phyloP scores from a whole-genome alignment of 2,888 invertebrate species.

The Cyclophora punctaria region DNA sequence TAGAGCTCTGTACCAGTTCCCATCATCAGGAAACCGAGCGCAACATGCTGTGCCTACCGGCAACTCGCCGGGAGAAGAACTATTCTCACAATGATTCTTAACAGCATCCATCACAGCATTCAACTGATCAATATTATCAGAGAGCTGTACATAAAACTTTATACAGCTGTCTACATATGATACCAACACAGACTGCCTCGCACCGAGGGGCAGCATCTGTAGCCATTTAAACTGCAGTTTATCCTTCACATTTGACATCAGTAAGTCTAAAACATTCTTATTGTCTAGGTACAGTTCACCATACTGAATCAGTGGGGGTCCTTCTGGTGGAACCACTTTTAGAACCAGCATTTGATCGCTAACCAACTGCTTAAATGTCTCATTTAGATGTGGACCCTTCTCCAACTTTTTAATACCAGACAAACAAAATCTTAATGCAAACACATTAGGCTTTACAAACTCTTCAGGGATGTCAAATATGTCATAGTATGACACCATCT shows the following conservation, averaged over 20 bases:
- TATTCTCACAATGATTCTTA: conserved; percentile 74
- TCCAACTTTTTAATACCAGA: conserved; percentile 80
- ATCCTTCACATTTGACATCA: conserved; percentile 59
- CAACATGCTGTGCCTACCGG: conserved; percentile 80
- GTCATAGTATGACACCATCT: conserved; percentile 80
- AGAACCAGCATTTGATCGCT: conserved; percentile 77
- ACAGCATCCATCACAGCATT: conserved; percentile 81
- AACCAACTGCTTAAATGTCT: conserved; percentile 81
- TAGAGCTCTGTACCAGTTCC: conserved; percentile 93
- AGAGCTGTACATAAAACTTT: conserved; percentile 84
- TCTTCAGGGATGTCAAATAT: conserved; percentile 85
- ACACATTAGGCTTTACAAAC: conserved; percentile 81
- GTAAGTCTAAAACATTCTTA: conserved; percentile 75
- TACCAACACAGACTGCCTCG: conserved; percentile 71
- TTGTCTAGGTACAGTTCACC: conserved; percentile 80
- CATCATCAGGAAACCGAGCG: conserved; percentile 86
- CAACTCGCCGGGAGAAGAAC: conserved; percentile 60
- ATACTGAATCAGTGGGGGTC: conserved; percentile 82
- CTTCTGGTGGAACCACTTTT: conserved; percentile 80
- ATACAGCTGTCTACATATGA: conserved; percentile 81
- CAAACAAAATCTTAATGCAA: conserved; percentile 84
- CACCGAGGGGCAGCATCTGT: conserved; percentile 48
- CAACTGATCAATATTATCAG: conserved; percentile 75
- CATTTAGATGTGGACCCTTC: conserved; percentile 76
- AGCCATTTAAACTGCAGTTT: conserved; percentile 57